Evolutionary conservation across 2,797 vertebrate species (phyloP).

Genomic region (Argya squamiceps): DNA sequence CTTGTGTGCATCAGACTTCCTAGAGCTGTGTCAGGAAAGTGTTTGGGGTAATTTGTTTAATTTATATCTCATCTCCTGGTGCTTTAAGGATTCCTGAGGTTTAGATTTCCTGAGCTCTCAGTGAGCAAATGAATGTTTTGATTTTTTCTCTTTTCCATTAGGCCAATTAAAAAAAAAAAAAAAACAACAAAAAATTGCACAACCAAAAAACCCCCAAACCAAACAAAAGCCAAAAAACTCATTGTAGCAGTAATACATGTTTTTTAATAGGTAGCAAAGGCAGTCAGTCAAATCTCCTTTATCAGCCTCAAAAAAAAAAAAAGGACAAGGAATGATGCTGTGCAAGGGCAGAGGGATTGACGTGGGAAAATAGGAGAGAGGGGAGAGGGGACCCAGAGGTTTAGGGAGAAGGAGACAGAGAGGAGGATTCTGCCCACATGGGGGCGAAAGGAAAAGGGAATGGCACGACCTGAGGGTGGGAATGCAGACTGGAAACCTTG

Average conservation of each 20-base stretch:
- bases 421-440: rapidly evolving
- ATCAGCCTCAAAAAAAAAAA: neutral
- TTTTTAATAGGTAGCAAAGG: neutral
- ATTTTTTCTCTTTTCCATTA: neutral
- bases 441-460: neutral
- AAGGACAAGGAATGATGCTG: neutral
- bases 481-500: neutral
- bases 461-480: neutral
- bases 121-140: neutral
- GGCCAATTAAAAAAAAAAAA: neutral
- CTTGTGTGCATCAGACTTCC: neutral
- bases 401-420: neutral
- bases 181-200: too few relatives aligned
- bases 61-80: neutral
- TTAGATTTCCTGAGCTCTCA: neutral
- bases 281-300: neutral
- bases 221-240: neutral
- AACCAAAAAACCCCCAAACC: neutral
- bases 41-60: neutral
- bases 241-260: neutral
- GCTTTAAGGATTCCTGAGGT: neutral
- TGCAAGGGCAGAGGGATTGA: neutral
- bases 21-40: neutral
- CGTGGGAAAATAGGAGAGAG: neutral
- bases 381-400: neutral